phyloP scores from a whole-genome alignment of 2,888 invertebrate genomes.

The Ptychoptera contaminata region DNA sequence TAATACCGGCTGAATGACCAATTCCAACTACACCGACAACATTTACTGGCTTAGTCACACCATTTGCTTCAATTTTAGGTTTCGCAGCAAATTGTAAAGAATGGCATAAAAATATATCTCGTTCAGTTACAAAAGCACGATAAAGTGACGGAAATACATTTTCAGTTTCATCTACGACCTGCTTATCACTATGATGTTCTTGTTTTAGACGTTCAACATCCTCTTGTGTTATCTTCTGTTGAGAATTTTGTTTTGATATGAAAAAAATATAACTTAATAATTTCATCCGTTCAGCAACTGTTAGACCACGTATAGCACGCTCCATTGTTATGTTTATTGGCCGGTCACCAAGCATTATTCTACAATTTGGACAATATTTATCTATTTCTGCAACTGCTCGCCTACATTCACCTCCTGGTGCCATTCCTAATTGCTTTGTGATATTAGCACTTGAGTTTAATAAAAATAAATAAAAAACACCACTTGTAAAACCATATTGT shows the following conservation, averaged over 20 bases:
- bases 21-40: constrained; percentile 91
- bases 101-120: constrained; percentile 75
- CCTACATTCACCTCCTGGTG: constrained; percentile 90
- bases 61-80: constrained; percentile 6
- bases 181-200: constrained; percentile 30
- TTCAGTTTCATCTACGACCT: constrained; percentile 70
- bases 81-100: constrained; percentile 52
- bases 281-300: constrained; percentile 64
- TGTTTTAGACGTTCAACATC: constrained; percentile 84
- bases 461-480: constrained; percentile 69
- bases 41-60: constrained; percentile 32
- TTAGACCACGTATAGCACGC: constrained; percentile 66
- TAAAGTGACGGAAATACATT: constrained; percentile 73
- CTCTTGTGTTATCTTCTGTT: constrained; percentile 35
- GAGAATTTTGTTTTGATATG: not conserved
- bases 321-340: constrained; percentile 78
- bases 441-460: constrained; percentile 80
- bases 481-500: constrained; percentile 26
- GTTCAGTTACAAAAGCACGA: constrained; percentile 76
- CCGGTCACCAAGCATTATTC: constrained; percentile 74
- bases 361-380: constrained; percentile 41
- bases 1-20: constrained; percentile 66
- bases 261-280: constrained; percentile 5
- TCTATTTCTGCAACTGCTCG: constrained; percentile 67
- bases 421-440: constrained; percentile 84